A percentile compares a stretch with the other conserved stretches of the same genome.
Conservation (phyloP, 2,113 vertebrate genomes). For the Myotis davidii region DNA sequence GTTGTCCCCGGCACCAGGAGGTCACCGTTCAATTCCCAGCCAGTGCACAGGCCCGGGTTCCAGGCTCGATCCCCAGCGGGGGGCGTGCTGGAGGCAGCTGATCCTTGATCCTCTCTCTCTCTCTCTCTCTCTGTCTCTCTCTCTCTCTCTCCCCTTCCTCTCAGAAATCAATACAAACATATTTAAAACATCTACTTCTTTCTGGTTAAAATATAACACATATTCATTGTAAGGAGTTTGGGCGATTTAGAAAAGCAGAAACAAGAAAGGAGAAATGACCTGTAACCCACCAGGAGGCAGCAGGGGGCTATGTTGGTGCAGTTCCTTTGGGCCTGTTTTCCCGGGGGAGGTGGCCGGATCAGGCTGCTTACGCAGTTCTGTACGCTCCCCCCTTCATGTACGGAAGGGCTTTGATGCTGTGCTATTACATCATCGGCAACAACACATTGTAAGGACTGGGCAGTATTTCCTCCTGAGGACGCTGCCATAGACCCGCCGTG, state of each 20-base stretch:
- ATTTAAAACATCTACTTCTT: neutral
- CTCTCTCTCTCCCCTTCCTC: too few relatives aligned
- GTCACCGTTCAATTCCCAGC: too few relatives aligned
- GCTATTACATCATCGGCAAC: neutral
- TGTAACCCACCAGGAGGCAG: neutral
- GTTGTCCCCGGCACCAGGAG: too few relatives aligned
- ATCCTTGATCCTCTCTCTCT: too few relatives aligned
- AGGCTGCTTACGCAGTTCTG: neutral
- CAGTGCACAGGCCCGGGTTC: too few relatives aligned
- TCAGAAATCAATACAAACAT: too few relatives aligned
- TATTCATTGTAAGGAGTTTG: neutral
- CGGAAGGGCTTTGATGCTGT: neutral
- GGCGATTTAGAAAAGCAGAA: conserved; percentile 33
- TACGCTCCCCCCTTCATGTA: neutral
- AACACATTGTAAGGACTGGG: neutral
- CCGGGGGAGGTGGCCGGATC: accelerated
- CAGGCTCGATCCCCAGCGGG: too few relatives aligned
- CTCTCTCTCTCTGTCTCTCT: too few relatives aligned
- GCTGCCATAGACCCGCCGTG: neutral
- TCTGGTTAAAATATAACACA: conserved; percentile 46
- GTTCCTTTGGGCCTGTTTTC: neutral
- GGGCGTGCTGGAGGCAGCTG: too few relatives aligned
- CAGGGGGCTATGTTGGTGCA: neutral
- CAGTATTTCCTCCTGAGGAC: neutral
- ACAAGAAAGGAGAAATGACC: conserved; percentile 30